Conservation (phyloP, 2,888 invertebrate species). For the Drosophila basisetae region DNA sequence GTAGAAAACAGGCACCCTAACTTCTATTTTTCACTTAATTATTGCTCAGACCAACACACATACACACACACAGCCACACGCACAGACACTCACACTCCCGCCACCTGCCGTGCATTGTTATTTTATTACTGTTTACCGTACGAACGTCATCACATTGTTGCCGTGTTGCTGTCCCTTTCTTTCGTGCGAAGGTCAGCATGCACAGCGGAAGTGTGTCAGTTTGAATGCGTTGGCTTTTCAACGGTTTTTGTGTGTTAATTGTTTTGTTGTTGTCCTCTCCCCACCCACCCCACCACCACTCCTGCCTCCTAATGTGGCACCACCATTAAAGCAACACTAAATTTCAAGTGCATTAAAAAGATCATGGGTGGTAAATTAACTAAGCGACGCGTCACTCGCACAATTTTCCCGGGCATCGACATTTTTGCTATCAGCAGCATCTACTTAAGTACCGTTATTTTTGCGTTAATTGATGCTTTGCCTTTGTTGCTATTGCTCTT, state of each 20-base stretch:
- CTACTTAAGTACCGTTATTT: constrained; percentile 50
- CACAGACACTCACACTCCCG: not conserved
- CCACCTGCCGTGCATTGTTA: constrained; percentile 67
- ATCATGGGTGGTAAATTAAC: constrained; percentile 82
- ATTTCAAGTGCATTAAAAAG: constrained; percentile 81
- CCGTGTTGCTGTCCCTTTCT: constrained; percentile 39
- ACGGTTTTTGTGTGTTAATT: constrained; percentile 75
- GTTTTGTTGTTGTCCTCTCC: constrained; percentile 50
- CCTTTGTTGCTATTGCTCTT: constrained; percentile 39
- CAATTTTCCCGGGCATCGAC: constrained; percentile 40
- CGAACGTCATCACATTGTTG: constrained; percentile 42
- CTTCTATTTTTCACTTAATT: constrained; percentile 75
- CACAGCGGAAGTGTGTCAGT: constrained; percentile 71
- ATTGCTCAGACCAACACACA: constrained; percentile 62
- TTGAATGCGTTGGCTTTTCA: constrained; percentile 49
- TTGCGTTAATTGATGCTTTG: constrained; percentile 71
- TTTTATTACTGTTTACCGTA: constrained; percentile 76
- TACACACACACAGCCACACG: constrained; percentile 12
- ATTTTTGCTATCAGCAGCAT: constrained; percentile 30
- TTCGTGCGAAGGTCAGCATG: constrained; percentile 9
- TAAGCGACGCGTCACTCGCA: constrained; percentile 56
- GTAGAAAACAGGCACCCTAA: constrained; percentile 44
- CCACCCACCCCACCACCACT: not conserved
- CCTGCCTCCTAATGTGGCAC: constrained; percentile 23
- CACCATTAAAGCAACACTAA: constrained; percentile 56